Base-by-base conservation (phyloP, 2,888 invertebrate species). In the Adelognathus sp. region DNA sequence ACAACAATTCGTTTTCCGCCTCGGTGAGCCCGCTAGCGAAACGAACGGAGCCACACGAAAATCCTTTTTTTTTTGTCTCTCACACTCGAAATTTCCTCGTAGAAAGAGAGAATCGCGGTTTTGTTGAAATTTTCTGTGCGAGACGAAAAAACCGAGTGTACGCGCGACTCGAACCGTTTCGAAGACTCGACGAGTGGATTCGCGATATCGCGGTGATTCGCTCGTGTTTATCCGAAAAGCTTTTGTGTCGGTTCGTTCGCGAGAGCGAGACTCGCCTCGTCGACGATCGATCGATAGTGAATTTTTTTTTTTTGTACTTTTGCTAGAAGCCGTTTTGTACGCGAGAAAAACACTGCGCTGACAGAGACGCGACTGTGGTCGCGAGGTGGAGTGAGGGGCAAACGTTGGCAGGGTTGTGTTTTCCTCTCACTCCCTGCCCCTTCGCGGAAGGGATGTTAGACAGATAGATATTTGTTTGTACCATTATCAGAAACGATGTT, bases 221-320 rank as follows among this genome's bases (percentile, higher is more conserved):
- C 44, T 44, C n/a, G 33, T 66, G 46, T 24, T 29, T 58, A 83
- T 58, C 64, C 39, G 33, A 67, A 70, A 50, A 60, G 52, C 54
- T 70, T 71, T 7, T 61, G 81, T 81, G 77, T 58, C 50, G 58
- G 24, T 9, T 44, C n/a, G n/a, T n/a, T n/a, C n/a, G n/a, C n/a
- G 27, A 14, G 50, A 16, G 44, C n/a, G 31, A 31, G 46, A 63
- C 64, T 31, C 80, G 82, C 24, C 64, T 31, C 80, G 82, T 50
- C 50, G 50, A 9, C 81, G 84, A 87, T n/a, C 84, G 84, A 87
- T 83, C 82, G 74, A 80, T 83, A 82, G 84, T 78, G 76, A 88
- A 87, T n/a, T n/a, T n/a, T n/a, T n/a, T n/a, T n/a, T n/a, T 87
- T 88, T 87, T 88, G 88, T 88, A 87, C 87, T 88, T 79, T 87